Evolutionary conservation across 1,140 invertebrate species (phyloP).

Genomic region (Tetragnatha versicolor): DNA sequence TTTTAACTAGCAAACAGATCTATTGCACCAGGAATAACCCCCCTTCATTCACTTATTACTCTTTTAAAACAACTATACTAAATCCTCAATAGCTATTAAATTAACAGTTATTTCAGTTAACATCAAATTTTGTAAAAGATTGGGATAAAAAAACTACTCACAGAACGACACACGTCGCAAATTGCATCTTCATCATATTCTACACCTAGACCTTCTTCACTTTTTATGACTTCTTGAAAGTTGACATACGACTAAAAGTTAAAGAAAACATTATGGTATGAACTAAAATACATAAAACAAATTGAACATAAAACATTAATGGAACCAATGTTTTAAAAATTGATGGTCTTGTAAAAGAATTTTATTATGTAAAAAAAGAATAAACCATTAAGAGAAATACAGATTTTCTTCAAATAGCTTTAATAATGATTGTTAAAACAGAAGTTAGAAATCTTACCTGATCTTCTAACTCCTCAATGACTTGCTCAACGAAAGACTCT

Average conservation of each 20-base stretch:
- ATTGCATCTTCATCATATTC: conserved; percentile 99
- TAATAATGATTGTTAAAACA: neutral
- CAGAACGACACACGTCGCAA: conserved; percentile 96
- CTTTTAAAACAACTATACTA: too few relatives aligned
- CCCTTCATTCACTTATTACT: too few relatives aligned
- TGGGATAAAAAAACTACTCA: conserved; percentile 67
- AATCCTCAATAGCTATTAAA: too few relatives aligned
- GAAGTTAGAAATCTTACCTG: conserved; percentile 64
- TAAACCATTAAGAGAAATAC: neutral
- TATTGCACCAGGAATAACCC: too few relatives aligned
- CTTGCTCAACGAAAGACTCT: conserved; percentile 87
- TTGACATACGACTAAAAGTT: conserved; percentile 80
- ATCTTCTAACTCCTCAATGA: conserved; percentile 89
- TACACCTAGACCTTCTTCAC: conserved; percentile 92
- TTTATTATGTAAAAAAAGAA: too few relatives aligned
- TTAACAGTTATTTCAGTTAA: too few relatives aligned
- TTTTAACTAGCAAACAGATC: too few relatives aligned
- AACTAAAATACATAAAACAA: neutral
- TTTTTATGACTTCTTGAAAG: conserved; percentile 90
- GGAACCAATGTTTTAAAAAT: neutral
- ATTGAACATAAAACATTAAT: neutral
- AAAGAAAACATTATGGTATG: neutral
- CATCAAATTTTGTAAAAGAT: too few relatives aligned
- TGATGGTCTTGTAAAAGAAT: too few relatives aligned
- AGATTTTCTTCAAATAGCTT: neutral